Evolutionary conservation across 35 echinoderm and acorn worm species (phyloP).

Genomic region (Eucidaris tribuloides): DNA sequence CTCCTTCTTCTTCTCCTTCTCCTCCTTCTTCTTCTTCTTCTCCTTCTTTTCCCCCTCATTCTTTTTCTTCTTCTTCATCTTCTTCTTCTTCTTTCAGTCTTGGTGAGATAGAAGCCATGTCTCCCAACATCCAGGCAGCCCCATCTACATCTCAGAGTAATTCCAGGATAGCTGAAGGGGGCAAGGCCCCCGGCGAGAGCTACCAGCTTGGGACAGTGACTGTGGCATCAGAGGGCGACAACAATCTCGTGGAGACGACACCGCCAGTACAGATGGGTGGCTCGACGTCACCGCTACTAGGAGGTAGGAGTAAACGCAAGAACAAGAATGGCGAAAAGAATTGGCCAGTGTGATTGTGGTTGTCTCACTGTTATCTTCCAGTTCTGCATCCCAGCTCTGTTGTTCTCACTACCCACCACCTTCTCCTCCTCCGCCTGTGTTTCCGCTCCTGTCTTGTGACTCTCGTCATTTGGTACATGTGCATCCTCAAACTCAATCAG

Average conservation of each 20-base stretch:
- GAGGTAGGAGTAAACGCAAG: constrained; percentile 19
- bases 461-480: too few species aligned
- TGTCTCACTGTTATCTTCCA: too few species aligned
- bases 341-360: constrained; percentile 16
- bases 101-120: constrained; percentile 45
- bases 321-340: constrained; percentile 5
- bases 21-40: not conserved
- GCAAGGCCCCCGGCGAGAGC: constrained; percentile 4
- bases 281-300: not conserved
- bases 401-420: not conserved
- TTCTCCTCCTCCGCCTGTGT: not conserved
- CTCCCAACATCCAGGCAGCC: constrained; percentile 25
- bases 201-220: constrained; percentile 41
- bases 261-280: constrained; percentile 6
- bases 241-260: constrained; percentile 22
- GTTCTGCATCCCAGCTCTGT: too few species aligned
- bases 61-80: not conserved
- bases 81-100: not conserved
- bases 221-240: not conserved
- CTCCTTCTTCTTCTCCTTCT: not conserved
- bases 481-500: too few species aligned
- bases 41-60: not conserved
- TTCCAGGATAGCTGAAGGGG: not conserved
- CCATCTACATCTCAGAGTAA: constrained; percentile 1
- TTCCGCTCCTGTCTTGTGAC: not conserved